Conservation (phyloP, 2,797 vertebrate genomes). For the Rhinella marina region DNA sequence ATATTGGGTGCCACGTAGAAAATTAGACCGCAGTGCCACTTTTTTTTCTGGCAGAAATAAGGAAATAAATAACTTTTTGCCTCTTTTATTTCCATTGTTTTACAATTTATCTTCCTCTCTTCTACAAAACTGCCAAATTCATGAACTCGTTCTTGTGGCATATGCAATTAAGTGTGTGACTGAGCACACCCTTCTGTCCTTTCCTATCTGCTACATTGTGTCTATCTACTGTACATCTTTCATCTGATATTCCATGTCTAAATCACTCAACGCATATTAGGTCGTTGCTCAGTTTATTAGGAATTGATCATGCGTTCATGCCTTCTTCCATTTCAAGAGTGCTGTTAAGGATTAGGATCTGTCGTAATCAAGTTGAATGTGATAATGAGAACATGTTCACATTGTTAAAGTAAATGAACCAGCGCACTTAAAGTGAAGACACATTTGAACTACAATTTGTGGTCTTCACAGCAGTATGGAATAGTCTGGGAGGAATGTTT, state of each 20-base stretch:
- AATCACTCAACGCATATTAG: slow-evolving; percentile 75
- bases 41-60: neutral
- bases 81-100: slow-evolving; percentile 15
- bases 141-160: slow-evolving; percentile 45
- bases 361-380: slow-evolving; percentile 79
- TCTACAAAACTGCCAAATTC: slow-evolving; percentile 21
- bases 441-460: slow-evolving; percentile 75
- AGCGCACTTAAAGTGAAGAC: slow-evolving; percentile 72
- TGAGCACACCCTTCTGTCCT: slow-evolving; percentile 35
- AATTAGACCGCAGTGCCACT: neutral
- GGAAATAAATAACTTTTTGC: neutral
- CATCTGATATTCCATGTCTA: slow-evolving; percentile 65
- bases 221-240: slow-evolving; percentile 65
- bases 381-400: slow-evolving; percentile 77
- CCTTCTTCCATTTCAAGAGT: slow-evolving; percentile 76
- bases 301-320: slow-evolving; percentile 79
- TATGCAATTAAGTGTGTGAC: slow-evolving; percentile 56
- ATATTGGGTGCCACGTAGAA: neutral
- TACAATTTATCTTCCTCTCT: slow-evolving; percentile 3
- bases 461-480: slow-evolving; percentile 72
- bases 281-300: slow-evolving; percentile 76
- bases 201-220: slow-evolving; percentile 62
- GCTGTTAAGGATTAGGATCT: slow-evolving; percentile 79
- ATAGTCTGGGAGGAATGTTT: slow-evolving; percentile 64
- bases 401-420: slow-evolving; percentile 82